Evolutionary conservation across 2,113 vertebrate genomes (phyloP).

Genomic region (Lepus timidus): DNA sequence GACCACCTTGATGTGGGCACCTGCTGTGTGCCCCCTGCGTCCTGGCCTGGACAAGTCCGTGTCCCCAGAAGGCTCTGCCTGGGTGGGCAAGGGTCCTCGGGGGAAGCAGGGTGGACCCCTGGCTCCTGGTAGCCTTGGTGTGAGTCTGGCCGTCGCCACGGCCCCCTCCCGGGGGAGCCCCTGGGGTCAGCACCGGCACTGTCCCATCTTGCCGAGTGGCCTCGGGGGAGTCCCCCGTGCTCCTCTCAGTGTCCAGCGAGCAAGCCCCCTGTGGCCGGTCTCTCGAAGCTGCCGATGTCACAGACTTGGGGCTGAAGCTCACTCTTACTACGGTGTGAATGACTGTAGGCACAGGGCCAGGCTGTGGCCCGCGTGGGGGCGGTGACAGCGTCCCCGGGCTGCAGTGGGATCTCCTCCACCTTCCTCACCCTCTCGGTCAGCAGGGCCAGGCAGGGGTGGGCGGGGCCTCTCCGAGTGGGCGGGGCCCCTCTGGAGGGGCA

Average conservation of each 20-base stretch:
- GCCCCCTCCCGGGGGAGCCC: neutral
- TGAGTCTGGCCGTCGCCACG: no score
- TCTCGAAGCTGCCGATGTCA: neutral
- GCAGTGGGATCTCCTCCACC: accelerated
- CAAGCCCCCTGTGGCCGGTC: neutral
- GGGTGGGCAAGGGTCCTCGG: neutral
- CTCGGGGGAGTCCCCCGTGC: accelerated
- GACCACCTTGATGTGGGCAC: neutral
- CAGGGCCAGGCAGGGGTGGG: neutral
- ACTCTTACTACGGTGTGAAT: neutral
- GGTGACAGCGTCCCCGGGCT: neutral
- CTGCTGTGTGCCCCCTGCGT: neutral
- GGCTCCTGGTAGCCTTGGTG: neutral
- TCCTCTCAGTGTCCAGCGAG: neutral
- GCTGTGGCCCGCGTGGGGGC: neutral
- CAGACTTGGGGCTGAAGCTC: neutral
- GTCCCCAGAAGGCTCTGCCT: neutral
- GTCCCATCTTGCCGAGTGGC: neutral
- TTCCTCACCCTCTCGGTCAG: accelerated
- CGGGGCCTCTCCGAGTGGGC: neutral
- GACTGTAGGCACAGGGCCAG: neutral
- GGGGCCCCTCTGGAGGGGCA: neutral
- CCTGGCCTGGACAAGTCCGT: neutral
- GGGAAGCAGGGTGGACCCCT: neutral
- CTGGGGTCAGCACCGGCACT: neutral